Conservation (phyloP, 2,113 vertebrate species). For the Takifugu bimaculatus region DNA sequence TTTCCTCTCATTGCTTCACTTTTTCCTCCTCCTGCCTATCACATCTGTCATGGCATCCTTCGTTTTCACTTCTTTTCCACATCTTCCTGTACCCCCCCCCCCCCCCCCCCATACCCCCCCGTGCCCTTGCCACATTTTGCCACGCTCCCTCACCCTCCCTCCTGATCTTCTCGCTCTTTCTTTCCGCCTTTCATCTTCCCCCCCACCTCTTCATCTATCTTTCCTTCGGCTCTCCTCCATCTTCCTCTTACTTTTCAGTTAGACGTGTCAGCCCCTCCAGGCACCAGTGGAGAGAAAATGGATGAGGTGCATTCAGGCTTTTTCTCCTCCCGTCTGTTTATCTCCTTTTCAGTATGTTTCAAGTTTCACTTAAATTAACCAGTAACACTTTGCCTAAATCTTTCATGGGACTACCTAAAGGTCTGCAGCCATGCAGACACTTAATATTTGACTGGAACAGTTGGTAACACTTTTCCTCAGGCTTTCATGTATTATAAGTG, state of each 20-base stretch:
- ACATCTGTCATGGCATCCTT: neutral
- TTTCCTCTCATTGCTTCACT: neutral
- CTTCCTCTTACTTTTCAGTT: slow-evolving; percentile 14
- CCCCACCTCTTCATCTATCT: slow-evolving; percentile 29
- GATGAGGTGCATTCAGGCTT: slow-evolving; percentile 29
- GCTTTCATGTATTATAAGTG: slow-evolving; percentile 27
- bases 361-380: slow-evolving; percentile 48
- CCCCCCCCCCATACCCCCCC: too few species aligned
- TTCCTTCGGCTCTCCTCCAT: slow-evolving; percentile 18
- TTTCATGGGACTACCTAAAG: slow-evolving; percentile 41
- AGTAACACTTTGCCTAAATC: slow-evolving; percentile 52
- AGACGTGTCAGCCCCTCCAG: slow-evolving; percentile 40
- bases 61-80: neutral
- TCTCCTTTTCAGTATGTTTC: slow-evolving; percentile 39
- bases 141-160: neutral
- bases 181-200: slow-evolving; percentile 39
- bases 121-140: neutral
- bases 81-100: neutral
- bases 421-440: slow-evolving; percentile 42
- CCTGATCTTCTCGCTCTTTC: slow-evolving; percentile 13
- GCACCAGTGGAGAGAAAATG: slow-evolving; percentile 30
- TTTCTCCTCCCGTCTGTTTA: slow-evolving; percentile 42
- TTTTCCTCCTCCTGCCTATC: slow-evolving; percentile 1
- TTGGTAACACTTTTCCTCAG: slow-evolving; percentile 23
- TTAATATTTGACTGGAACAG: slow-evolving; percentile 47